Percentiles rank a stretch among this genome's conserved stretches.
These are phyloP conservation scores for Cavia porcellus DNA, from an alignment of 2,113 vertebrate genomes.

Conservation along the genomic window DNA sequence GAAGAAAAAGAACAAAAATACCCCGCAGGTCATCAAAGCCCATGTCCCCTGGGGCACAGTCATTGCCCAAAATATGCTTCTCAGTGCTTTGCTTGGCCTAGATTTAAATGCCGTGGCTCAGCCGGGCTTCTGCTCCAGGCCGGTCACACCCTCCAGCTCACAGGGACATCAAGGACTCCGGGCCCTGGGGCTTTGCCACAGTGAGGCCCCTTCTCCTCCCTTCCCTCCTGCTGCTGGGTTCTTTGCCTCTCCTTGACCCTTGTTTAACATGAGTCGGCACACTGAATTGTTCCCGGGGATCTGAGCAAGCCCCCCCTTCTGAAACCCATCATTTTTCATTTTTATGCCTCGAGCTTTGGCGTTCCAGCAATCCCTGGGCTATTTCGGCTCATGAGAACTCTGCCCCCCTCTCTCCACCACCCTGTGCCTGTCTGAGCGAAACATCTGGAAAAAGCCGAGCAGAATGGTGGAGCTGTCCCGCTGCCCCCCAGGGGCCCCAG, in stretches of 20 bases:
- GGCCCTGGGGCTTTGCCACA: background rate
- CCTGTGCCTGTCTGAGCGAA: background rate
- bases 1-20: slow-evolving; percentile 67
- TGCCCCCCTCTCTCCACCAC: background rate
- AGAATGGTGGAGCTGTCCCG: rapidly evolving
- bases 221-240: background rate
- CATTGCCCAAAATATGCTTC: slow-evolving; percentile 57
- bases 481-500: background rate
- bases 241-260: background rate
- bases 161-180: background rate
- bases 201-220: background rate
- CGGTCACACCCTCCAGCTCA: background rate
- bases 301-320: background rate
- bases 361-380: background rate
- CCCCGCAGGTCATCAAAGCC: slow-evolving; percentile 24
- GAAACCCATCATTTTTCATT: slow-evolving; percentile 48
- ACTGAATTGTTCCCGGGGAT: background rate
- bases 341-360: background rate
- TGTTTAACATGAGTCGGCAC: background rate
- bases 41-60: slow-evolving; percentile 26
- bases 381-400: background rate
- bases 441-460: background rate
- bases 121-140: background rate
- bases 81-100: slow-evolving; percentile 53
- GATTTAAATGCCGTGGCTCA: slow-evolving; percentile 21